phyloP scores from a whole-genome alignment of 30 jellyfish, hydroid and myxozoan species.

The Cassiopea xamachana region DNA sequence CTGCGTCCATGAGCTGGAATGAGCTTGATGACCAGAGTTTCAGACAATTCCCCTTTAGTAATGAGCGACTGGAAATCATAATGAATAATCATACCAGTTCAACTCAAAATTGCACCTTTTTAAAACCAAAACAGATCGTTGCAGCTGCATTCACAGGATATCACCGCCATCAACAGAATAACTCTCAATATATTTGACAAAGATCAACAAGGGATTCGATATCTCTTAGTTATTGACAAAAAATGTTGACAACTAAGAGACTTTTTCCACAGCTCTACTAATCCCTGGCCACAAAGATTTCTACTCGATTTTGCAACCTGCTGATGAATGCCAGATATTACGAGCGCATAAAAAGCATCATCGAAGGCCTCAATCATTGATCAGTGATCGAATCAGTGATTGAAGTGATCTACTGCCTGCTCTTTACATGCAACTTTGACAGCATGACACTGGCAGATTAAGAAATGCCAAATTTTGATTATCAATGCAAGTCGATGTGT shows the following conservation, averaged over 20 bases:
- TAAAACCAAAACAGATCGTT: neutral
- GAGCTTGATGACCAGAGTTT: too few species aligned
- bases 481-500: neutral
- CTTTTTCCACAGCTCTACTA: neutral
- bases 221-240: neutral
- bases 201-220: neutral
- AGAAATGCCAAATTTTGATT: neutral
- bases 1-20: too few species aligned
- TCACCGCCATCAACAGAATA: neutral
- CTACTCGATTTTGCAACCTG: neutral
- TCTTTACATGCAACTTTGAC: conserved; percentile 8
- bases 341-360: neutral
- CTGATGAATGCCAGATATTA: neutral
- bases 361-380: neutral
- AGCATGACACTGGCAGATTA: conserved; percentile 5
- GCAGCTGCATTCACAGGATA: neutral
- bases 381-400: neutral
- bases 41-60: too few species aligned
- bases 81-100: neutral
- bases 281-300: neutral
- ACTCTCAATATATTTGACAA: neutral
- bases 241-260: neutral
- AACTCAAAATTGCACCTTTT: neutral
- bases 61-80: too few species aligned
- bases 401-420: neutral